These are phyloP conservation scores for Leptopterna dolabrata DNA, from an alignment of 2,888 invertebrate genomes.

Conservation along the genomic window DNA sequence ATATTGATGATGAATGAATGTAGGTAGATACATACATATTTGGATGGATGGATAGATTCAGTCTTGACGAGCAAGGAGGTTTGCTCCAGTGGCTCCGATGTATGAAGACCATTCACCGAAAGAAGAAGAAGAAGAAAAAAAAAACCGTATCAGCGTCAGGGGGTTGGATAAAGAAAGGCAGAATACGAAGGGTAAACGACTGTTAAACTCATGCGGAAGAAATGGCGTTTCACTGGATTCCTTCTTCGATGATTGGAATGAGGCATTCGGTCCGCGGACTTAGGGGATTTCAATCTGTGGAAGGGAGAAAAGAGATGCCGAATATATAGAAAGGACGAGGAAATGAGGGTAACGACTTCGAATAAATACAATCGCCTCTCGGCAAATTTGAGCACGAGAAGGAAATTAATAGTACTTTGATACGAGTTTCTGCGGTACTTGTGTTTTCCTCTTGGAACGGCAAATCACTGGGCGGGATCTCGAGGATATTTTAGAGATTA, in stretches of 20 bases:
- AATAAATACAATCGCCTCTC: not conserved
- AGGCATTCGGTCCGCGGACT: not conserved
- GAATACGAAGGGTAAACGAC: not conserved
- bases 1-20: too few relatives aligned
- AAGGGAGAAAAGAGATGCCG: not conserved
- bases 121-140: not conserved
- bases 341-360: not conserved
- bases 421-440: too few relatives aligned
- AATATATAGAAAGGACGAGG: not conserved
- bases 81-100: not conserved
- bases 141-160: not conserved
- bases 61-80: not conserved
- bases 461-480: too few relatives aligned
- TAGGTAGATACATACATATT: too few relatives aligned
- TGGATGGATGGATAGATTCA: not conserved
- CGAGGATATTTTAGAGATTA: too few relatives aligned
- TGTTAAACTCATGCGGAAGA: conserved; percentile 3
- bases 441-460: too few relatives aligned
- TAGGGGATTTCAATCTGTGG: not conserved
- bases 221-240: conserved; percentile 12
- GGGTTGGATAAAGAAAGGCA: not conserved
- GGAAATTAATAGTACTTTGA: too few relatives aligned
- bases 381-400: not conserved
- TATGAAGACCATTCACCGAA: not conserved
- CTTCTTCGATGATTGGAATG: conserved; percentile 19